Evolutionary conservation across 2,888 invertebrate genomes (phyloP).

Genomic region (Netelia melanura): DNA sequence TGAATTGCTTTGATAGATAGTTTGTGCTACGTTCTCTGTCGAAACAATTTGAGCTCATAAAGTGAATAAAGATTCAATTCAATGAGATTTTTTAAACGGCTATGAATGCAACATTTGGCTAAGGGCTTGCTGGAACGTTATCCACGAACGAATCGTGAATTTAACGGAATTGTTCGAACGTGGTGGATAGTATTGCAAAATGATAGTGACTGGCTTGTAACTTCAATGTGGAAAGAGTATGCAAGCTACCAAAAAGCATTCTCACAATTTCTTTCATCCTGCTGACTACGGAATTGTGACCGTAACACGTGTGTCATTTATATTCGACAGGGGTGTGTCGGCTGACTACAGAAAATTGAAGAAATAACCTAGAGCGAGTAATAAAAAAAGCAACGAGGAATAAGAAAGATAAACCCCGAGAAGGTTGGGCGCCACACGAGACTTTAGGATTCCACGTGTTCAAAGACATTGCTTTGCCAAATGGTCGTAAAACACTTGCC

Average conservation of each 20-base stretch:
- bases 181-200: background rate
- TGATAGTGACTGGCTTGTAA: background rate
- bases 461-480: background rate
- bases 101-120: background rate
- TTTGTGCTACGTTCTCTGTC: too few relatives aligned
- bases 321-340: background rate
- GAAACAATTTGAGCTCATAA: too few relatives aligned
- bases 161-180: background rate
- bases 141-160: background rate
- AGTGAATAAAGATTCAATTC: too few relatives aligned
- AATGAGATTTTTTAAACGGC: background rate
- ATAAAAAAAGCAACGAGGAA: background rate
- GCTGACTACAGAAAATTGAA: background rate
- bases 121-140: background rate
- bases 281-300: conserved; percentile 9
- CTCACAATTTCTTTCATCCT: background rate
- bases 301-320: conserved; percentile 7
- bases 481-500: background rate
- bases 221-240: background rate
- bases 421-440: background rate
- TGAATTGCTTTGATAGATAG: too few relatives aligned
- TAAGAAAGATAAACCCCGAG: background rate
- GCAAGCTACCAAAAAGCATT: conserved; percentile 4
- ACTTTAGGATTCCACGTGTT: conserved; percentile 2
- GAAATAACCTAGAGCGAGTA: background rate